These are phyloP conservation scores for Bufo gargarizans DNA, from an alignment of 2,113 vertebrate genomes.

Conservation along the genomic window DNA sequence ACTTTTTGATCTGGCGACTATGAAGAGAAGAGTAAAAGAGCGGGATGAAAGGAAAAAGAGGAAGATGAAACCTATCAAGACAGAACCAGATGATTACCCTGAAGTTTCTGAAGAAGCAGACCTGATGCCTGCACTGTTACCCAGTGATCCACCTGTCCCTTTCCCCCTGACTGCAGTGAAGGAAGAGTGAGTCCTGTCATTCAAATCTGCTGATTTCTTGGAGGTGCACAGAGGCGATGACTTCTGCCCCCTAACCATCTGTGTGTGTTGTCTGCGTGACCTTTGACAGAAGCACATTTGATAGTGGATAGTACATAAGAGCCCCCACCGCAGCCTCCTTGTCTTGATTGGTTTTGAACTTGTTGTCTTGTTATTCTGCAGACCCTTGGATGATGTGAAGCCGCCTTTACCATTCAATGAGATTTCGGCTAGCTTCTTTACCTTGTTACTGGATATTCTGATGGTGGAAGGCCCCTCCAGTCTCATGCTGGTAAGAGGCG, in stretches of 20 bases:
- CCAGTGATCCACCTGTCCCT: slow-evolving; percentile 69
- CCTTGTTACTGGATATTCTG: slow-evolving; percentile 87
- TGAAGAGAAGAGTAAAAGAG: slow-evolving; percentile 89
- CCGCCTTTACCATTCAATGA: slow-evolving; percentile 84
- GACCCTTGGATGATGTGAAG: slow-evolving; percentile 87
- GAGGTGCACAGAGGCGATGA: neutral
- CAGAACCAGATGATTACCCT: slow-evolving; percentile 84
- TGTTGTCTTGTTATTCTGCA: slow-evolving; percentile 63
- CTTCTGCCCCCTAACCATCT: neutral
- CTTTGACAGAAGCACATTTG: too few relatives aligned
- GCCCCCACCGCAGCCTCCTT: neutral
- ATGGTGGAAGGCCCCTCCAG: slow-evolving; percentile 80
- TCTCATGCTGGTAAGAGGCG: slow-evolving; percentile 78
- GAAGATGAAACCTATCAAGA: slow-evolving; percentile 87
- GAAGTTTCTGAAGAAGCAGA: slow-evolving; percentile 78
- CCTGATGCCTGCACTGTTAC: slow-evolving; percentile 69
- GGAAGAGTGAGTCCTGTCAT: slow-evolving; percentile 85
- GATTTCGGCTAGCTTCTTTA: slow-evolving; percentile 91
- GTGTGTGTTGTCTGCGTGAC: neutral
- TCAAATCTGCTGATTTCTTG: neutral
- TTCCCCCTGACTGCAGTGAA: slow-evolving; percentile 81
- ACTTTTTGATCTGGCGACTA: slow-evolving; percentile 83
- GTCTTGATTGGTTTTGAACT: neutral
- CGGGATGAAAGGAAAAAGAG: slow-evolving; percentile 91
- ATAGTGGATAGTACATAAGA: neutral